Base-by-base conservation (phyloP, 2,113 vertebrate genomes). In the Panthera tigris region DNA sequence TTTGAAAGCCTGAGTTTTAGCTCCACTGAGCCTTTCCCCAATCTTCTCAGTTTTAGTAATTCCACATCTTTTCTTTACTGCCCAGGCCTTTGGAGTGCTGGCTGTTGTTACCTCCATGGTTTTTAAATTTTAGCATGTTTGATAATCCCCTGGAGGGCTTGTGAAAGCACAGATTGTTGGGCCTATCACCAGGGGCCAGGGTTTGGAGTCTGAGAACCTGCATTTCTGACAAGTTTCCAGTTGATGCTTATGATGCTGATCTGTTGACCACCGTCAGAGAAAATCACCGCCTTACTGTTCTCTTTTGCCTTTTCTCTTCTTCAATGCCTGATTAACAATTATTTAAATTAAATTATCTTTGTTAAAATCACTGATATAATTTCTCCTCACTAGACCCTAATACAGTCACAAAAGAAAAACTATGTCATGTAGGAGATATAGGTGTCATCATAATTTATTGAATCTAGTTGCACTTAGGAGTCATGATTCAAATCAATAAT, bases 41-140 rank as follows among this genome's bases (percentile, higher is more conserved):
- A 7, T 76, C 63, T 69, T 86, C 66, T 96, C 74, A 45, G 57
- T 52, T 93, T 95, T 73, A 78, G 66, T 90, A 93, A 95, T 76
- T 76, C 41, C 14, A 63, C 68, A n/a, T 55, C 21, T 93, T 76
- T 84, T 27, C 27, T 89, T 80, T 74, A 27, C 79, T 93, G 41
- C 36, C 45, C 45, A 74, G 36, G 36, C 52, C 39, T 48, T 57
- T 78, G 21, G 48, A 95, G 41, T 57, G 52, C 27, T 84, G 45
- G 50, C n/a, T 93, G 76, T 57, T 96, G 55, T n/a, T 78, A 18
- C 45, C 31, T 69, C 3, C 18, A 16, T 63, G 45, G 9, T 65
- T 78, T 95, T 91, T n/a, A 91, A 95, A 88, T 2, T n/a, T 82
- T 41, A 78, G 45, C 12, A 5, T 23, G 71, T 1, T 9, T 73